Conservation (phyloP, 2,797 vertebrate species). For the Rhinophrynus dorsalis region DNA sequence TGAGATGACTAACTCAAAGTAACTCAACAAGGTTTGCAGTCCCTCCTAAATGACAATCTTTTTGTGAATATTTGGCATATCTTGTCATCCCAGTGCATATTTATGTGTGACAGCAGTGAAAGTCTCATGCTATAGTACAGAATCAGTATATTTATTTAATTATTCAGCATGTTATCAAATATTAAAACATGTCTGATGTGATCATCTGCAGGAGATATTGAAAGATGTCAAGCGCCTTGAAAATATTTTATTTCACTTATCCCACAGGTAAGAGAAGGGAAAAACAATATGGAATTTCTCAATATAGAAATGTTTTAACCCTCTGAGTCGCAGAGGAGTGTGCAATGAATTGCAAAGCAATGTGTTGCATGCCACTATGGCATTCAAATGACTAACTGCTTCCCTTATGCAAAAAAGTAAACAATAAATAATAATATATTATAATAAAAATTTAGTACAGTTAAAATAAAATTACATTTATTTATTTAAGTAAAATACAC, state of each 20-base stretch:
- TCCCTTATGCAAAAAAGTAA: too few species aligned
- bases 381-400: too few species aligned
- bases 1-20: too few species aligned
- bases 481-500: too few species aligned
- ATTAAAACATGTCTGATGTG: constrained; percentile 19
- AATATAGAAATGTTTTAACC: too few species aligned
- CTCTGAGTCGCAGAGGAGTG: too few species aligned
- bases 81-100: background rate
- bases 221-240: background rate
- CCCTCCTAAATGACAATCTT: background rate
- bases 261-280: background rate
- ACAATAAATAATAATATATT: too few species aligned
- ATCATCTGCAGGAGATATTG: constrained; percentile 14
- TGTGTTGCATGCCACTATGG: too few species aligned
- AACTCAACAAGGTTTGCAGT: too few species aligned
- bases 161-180: constrained; percentile 27
- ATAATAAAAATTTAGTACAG: too few species aligned
- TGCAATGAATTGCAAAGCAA: too few species aligned
- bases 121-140: background rate
- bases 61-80: background rate
- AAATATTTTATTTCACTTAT: background rate
- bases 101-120: background rate
- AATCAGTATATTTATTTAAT: constrained; percentile 14
- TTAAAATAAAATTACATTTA: too few species aligned
- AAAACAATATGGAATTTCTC: background rate